Evolutionary conservation across 2,797 vertebrate genomes (phyloP).

Genomic region (Forpus xanthops): DNA sequence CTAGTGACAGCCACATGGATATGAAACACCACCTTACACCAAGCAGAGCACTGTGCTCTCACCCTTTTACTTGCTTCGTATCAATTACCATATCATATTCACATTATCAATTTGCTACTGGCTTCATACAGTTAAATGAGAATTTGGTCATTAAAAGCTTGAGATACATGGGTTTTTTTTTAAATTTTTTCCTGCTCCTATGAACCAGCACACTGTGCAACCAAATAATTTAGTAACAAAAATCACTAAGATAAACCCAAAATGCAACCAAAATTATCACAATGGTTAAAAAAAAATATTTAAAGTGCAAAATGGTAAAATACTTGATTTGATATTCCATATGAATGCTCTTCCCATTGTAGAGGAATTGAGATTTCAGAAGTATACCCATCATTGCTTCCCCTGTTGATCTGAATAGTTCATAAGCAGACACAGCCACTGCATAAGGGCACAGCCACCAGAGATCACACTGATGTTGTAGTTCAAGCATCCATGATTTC

Average conservation of each 20-base stretch:
- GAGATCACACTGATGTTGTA: accelerated
- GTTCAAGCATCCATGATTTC: not conserved
- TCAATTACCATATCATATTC: not conserved
- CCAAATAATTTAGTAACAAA: not conserved
- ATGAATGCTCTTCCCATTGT: not conserved
- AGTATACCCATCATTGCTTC: not conserved
- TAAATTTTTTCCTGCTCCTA: not conserved
- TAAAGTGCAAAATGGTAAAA: not conserved
- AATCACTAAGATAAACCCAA: not conserved
- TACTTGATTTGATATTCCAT: not conserved
- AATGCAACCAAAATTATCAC: not conserved
- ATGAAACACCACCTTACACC: accelerated
- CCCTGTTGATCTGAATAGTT: accelerated
- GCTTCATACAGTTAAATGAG: not conserved
- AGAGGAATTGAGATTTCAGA: not conserved
- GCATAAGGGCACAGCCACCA: not conserved
- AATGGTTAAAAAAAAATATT: not conserved
- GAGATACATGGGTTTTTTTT: not conserved
- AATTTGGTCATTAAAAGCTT: not conserved
- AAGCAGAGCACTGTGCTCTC: accelerated
- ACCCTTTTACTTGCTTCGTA: not conserved
- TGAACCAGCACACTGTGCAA: accelerated
- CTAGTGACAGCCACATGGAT: accelerated
- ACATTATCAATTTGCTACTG: not conserved
- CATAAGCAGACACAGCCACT: not conserved